Evolutionary conservation across 2,797 vertebrate genomes (phyloP), one percentile per base, ranked within the genome.

Genomic region (Microhierax caerulescens): DNA sequence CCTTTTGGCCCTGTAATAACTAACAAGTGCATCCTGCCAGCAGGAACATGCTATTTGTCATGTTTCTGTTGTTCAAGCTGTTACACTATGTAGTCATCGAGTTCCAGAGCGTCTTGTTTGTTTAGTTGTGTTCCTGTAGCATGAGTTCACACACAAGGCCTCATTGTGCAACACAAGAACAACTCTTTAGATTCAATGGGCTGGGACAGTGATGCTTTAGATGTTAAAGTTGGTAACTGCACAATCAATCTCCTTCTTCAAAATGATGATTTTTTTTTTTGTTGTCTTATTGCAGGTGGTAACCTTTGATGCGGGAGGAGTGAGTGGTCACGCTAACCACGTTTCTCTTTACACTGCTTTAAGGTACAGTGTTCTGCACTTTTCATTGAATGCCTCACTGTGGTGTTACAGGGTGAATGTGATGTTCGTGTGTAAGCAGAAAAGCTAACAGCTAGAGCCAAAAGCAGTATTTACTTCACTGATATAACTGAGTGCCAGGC

Each of bases 261-360:
- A 24, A 81, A 36, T 39, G 6, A 39, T 89, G 50, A 20, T 68
- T 85, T 32, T 90, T 68, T 85, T 32, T 90, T 89, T 41, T 95
- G 73, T 93, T 70, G 59, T 41, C 97, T 92, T 72, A 19, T 97
- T 94, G 37, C 98, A 99, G 99, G 99, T 99, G 97, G 97, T 99
- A 97, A 99, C 99, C 45, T 99, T 99, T 50, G 99, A 99, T 91
- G 98, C 97, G 0, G 97, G 97, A 73, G 99, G 99, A 94, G 99
- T 99, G 88, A 99, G 99, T 20, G 98, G 99, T 56, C 99, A 99
- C 73, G 97, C 98, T 88, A 99, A 99, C 97, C 99, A 99, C 87
- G 68, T 97, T 37, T 98, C 99, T 76, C 97, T 99, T 88, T 96
- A 99, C 90, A 3, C 60, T 1, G 97, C 98, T 3, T 17, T 98